phyloP scores from a whole-genome alignment of 2,797 vertebrate species.

The Ibycter americanus region DNA sequence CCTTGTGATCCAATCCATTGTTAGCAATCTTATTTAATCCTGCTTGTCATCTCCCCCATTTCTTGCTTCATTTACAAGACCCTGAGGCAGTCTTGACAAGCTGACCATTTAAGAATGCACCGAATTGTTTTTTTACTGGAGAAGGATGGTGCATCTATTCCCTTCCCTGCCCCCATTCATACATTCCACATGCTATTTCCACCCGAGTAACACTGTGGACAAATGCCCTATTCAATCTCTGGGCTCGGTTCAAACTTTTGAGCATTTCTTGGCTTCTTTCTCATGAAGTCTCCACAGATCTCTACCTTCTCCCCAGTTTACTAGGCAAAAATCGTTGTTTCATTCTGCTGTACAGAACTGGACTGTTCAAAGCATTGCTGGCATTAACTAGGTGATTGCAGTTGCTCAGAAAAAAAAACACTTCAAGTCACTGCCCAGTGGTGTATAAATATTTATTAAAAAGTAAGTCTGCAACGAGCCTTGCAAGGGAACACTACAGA shows the following conservation, averaged over 20 bases:
- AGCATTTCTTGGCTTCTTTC: neutral
- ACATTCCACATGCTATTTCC: neutral
- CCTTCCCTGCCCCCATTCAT: neutral
- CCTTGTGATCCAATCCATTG: neutral
- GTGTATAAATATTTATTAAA: neutral
- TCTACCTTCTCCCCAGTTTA: neutral
- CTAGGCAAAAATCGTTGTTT: neutral
- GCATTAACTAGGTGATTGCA: neutral
- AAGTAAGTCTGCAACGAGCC: neutral
- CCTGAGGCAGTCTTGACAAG: neutral
- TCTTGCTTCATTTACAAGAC: neutral
- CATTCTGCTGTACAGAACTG: neutral
- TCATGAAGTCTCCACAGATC: neutral
- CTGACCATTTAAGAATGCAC: neutral
- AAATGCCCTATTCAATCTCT: neutral
- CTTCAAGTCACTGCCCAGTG: neutral
- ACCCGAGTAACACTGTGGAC: neutral
- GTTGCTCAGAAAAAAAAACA: neutral
- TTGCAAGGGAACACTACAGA: neutral
- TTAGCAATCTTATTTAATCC: neutral
- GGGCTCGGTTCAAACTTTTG: neutral
- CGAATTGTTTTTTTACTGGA: neutral
- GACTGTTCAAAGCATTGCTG: neutral
- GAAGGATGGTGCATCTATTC: neutral
- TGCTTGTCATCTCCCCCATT: neutral